Evolutionary conservation across 2,888 invertebrate species (phyloP).

Genomic region (Lathronympha strigana): DNA sequence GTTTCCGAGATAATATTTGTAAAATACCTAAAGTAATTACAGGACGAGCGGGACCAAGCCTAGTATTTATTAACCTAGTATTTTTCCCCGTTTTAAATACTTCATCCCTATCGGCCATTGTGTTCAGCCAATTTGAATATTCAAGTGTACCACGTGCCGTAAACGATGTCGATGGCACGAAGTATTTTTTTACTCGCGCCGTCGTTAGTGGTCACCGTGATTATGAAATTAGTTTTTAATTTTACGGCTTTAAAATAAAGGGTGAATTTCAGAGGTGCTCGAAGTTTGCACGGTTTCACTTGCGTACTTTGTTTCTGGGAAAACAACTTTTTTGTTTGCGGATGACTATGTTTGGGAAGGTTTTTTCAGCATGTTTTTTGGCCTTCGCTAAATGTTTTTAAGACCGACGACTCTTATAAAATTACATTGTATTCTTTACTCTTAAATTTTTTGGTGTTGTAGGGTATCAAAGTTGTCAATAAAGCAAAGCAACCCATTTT

Average conservation of each 20-base stretch:
- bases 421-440: too few relatives aligned
- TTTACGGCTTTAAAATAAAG: slow-evolving; percentile 24
- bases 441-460: too few relatives aligned
- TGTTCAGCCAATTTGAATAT: slow-evolving; percentile 75
- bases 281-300: slow-evolving; percentile 7
- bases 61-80: slow-evolving; percentile 18
- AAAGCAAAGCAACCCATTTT: too few relatives aligned
- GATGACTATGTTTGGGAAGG: too few relatives aligned
- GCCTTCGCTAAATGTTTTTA: too few relatives aligned
- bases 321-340: too few relatives aligned
- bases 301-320: not conserved
- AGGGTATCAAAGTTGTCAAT: too few relatives aligned
- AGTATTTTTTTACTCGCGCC: slow-evolving; percentile 44
- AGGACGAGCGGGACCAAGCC: too few relatives aligned
- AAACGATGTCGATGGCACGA: slow-evolving; percentile 62
- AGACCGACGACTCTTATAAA: too few relatives aligned
- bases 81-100: slow-evolving; percentile 22
- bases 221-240: slow-evolving; percentile 41
- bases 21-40: too few relatives aligned
- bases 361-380: too few relatives aligned
- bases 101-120: slow-evolving; percentile 54
- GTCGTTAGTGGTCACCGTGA: slow-evolving; percentile 38
- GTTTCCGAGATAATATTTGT: not conserved
- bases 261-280: slow-evolving; percentile 3
- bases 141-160: slow-evolving; percentile 69